Evolutionary conservation across 2,797 vertebrate genomes (phyloP), one percentile per base, ranked within the genome.

Genomic region (Streptopelia turtur): DNA sequence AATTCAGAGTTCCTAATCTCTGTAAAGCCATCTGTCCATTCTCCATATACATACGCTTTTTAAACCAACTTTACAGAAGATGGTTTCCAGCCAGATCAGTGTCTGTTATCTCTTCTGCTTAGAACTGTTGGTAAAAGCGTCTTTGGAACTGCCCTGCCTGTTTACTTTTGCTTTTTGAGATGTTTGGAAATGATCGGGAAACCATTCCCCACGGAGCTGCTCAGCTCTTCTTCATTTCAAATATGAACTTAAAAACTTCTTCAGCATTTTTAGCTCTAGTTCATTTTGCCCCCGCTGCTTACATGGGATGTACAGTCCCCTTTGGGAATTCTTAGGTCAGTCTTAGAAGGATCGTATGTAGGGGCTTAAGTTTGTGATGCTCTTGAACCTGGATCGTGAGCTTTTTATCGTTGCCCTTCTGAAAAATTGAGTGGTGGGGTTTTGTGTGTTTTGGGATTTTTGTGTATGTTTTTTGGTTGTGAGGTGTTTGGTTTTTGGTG

Each of bases 301-400:
- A 8, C 0, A 0, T 25, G 10, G 78, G 31, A 72, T 61, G 31
- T n/a, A 3, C 16, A 25, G 10, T 41, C 25, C 25, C 37, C 30
- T 74, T 56, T 31, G 18, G 15, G 52, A 21, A 39, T 43, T 68
- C 25, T 13, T 15, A 13, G 12, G 15, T 45, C 5, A 28, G 7
- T 35, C 59, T 35, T 52, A 28, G 18, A 52, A 56, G 43, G 31
- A 56, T 20, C 28, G 18, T 22, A 10, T 16, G 31, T 35, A 61
- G 35, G 11, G 28, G 7, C 43, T 75, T n/a, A 31, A 22, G 41
- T 13, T 7, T 39, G 9, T 28, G 39, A 5, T 47, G 30, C 33
- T 65, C 39, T 37, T 41, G 47, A 83, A 25, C 16, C 1, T 1
- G 35, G 52, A 31, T 33, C 9, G 11, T 1, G 3, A 72, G 66